Percentiles rank a stretch among this genome's conserved stretches.
phyloP scores from a whole-genome alignment of 37 sponge, comb jelly and placozoan species.

The Amphimedon queenslandica region DNA sequence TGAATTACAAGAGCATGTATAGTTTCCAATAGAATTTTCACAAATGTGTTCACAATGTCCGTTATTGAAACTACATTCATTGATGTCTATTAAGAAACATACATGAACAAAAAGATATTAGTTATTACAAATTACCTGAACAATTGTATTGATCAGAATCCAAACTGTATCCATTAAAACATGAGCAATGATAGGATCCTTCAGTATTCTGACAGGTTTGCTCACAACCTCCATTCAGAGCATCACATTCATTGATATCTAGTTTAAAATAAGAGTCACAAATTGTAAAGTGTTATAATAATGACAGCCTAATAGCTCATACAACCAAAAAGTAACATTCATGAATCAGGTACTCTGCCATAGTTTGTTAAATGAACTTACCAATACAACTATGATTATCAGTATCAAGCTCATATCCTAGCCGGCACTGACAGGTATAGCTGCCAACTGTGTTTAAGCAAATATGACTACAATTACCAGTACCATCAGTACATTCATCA shows the following conservation, averaged over 20 bases:
- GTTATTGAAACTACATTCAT: neutral
- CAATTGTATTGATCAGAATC: neutral
- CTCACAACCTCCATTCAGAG: conserved; percentile 8
- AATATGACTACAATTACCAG: too few relatives aligned
- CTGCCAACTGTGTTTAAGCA: too few relatives aligned
- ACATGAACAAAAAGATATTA: neutral
- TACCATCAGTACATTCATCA: too few relatives aligned
- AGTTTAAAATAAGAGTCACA: too few relatives aligned
- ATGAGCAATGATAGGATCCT: conserved; percentile 14
- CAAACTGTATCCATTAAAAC: neutral
- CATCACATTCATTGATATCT: conserved; percentile 61
- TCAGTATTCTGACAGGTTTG: conserved; percentile 43
- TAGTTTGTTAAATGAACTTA: too few relatives aligned
- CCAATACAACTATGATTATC: too few relatives aligned
- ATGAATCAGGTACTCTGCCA: too few relatives aligned
- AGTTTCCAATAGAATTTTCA: conserved; percentile 29
- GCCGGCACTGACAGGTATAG: too few relatives aligned
- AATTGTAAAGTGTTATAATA: too few relatives aligned
- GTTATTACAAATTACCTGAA: neutral
- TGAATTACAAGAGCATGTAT: conserved; percentile 8
- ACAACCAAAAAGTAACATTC: too few relatives aligned
- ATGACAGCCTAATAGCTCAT: too few relatives aligned
- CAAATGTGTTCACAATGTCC: neutral
- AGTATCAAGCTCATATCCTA: too few relatives aligned
- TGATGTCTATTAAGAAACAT: conserved; percentile 12